These are phyloP conservation scores for Lamellibrachia columna DNA, from an alignment of 2,888 invertebrate species.

Conservation along the genomic window DNA sequence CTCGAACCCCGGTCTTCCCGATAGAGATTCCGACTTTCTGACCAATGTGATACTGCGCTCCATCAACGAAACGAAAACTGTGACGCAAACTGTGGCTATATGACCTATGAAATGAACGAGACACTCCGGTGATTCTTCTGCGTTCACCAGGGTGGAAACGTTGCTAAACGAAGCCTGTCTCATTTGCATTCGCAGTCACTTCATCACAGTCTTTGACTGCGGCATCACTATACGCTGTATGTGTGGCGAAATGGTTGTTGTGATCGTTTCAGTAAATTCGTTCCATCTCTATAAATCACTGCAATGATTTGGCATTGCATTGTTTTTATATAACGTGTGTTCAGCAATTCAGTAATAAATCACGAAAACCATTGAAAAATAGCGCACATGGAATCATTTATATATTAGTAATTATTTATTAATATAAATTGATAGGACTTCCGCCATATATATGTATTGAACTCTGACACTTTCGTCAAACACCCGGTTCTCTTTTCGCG, in stretches of 20 bases:
- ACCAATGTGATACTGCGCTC: too few relatives aligned
- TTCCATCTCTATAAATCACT: constrained; percentile 6
- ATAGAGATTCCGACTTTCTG: too few relatives aligned
- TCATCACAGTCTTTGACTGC: background rate
- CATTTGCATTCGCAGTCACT: background rate
- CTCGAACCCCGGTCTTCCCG: too few relatives aligned
- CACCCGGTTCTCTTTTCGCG: background rate
- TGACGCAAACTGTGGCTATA: background rate
- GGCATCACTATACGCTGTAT: background rate
- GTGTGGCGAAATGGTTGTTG: background rate
- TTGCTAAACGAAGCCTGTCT: background rate
- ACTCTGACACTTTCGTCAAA: background rate
- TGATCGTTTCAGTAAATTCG: background rate
- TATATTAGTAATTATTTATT: background rate
- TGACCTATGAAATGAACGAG: background rate
- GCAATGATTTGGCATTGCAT: background rate
- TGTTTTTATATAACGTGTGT: background rate
- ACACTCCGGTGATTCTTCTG: background rate
- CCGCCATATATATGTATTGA: background rate
- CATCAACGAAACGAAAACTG: background rate
- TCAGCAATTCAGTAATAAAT: background rate
- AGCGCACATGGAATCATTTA: background rate
- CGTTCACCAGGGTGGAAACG: constrained; percentile 10
- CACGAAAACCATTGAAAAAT: background rate
- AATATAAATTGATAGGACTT: background rate